These are phyloP conservation scores for Geopemphigus sp. DNA, from an alignment of 1,140 invertebrate genomes.

Conservation along the genomic window DNA sequence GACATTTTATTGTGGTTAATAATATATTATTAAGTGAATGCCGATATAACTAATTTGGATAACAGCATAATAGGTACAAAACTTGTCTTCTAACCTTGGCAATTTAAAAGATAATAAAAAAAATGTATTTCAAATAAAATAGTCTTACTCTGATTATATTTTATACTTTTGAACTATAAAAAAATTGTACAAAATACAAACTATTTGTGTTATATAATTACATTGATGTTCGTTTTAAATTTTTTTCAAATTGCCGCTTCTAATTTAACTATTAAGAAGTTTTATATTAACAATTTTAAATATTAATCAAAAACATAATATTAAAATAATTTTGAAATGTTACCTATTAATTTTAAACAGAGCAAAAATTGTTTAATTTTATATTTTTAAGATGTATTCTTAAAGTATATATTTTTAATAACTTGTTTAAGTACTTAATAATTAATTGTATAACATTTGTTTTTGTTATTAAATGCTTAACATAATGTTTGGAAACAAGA, in stretches of 20 bases:
- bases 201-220: neutral
- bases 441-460: constrained; percentile 8
- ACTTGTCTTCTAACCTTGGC: neutral
- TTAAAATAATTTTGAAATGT: constrained; percentile 4
- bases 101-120: too few species aligned
- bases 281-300: constrained; percentile 33
- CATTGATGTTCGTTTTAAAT: neutral
- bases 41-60: neutral
- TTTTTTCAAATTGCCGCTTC: neutral
- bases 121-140: too few species aligned
- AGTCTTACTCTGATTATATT: too few species aligned
- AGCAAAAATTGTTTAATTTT: constrained; percentile 16
- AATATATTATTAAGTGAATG: constrained; percentile 6
- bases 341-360: constrained; percentile 27
- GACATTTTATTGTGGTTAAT: constrained; percentile 22
- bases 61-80: neutral
- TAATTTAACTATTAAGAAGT: neutral
- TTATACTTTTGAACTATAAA: too few species aligned
- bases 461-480: constrained; percentile 28
- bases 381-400: constrained; percentile 9
- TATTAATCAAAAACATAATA: constrained; percentile 19
- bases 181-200: too few species aligned
- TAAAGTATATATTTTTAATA: constrained; percentile 35
- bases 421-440: constrained; percentile 10
- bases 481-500: constrained; percentile 8